Evolutionary conservation across 2,113 vertebrate species (phyloP).

Genomic region (Eleginops maclovinus): DNA sequence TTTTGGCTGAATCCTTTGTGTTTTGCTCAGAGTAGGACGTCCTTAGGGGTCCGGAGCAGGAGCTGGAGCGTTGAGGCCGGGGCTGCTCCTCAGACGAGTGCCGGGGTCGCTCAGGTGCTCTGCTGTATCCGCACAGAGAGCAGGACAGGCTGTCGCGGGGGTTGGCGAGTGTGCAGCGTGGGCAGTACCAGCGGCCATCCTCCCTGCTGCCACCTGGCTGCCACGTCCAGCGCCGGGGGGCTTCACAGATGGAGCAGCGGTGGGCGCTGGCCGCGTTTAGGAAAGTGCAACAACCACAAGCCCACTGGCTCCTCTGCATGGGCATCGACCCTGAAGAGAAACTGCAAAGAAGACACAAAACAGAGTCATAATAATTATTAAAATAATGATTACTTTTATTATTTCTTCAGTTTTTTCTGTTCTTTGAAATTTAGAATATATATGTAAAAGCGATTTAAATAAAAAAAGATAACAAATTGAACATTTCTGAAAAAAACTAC

Average conservation of each 20-base stretch:
- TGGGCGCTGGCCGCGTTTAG: conserved; percentile 87
- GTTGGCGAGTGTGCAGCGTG: conserved; percentile 90
- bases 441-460: too few relatives aligned
- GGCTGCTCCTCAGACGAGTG: neutral
- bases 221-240: conserved; percentile 87
- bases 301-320: conserved; percentile 89
- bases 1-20: neutral
- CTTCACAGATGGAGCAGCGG: conserved; percentile 91
- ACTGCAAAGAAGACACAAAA: conserved; percentile 35
- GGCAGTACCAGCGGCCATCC: conserved; percentile 85
- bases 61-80: conserved; percentile 61
- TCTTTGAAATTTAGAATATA: too few relatives aligned
- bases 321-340: conserved; percentile 86
- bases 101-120: conserved; percentile 32
- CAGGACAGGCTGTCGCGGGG: conserved; percentile 82
- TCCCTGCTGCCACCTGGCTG: conserved; percentile 80
- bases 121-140: conserved; percentile 81
- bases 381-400: too few relatives aligned
- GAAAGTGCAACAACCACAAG: conserved; percentile 91
- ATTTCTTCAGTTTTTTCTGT: too few relatives aligned
- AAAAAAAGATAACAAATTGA: too few relatives aligned
- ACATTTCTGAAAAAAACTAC: too few relatives aligned
- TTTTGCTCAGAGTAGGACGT: neutral
- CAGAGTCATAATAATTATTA: neutral
- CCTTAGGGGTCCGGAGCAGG: conserved; percentile 78